Evolutionary conservation across 2,797 vertebrate genomes (phyloP).

Genomic region (Halcyon leucocephala): DNA sequence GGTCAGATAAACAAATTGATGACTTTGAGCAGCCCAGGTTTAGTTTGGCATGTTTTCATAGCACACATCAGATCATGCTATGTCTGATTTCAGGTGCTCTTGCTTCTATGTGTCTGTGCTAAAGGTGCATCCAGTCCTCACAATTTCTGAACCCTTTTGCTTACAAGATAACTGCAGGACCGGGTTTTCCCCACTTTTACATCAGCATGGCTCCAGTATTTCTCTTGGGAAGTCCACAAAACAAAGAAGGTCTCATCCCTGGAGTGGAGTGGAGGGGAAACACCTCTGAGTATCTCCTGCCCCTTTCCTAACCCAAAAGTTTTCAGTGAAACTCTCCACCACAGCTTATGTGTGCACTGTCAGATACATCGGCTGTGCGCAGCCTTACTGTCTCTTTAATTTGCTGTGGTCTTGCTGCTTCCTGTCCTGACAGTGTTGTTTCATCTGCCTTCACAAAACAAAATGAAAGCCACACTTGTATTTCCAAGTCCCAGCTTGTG

Average conservation of each 20-base stretch:
- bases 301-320: not conserved
- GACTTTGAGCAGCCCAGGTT: not conserved
- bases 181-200: not conserved
- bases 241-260: not conserved
- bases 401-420: conserved; percentile 43
- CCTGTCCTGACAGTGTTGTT: not conserved
- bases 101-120: not conserved
- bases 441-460: not conserved
- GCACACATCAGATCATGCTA: not conserved
- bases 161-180: not conserved
- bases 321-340: not conserved
- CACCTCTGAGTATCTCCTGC: not conserved
- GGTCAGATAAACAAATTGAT: not conserved
- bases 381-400: not conserved
- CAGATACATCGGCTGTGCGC: not conserved
- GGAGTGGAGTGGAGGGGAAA: not conserved
- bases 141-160: not conserved
- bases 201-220: not conserved
- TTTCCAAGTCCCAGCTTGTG: not conserved
- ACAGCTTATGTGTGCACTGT: not conserved
- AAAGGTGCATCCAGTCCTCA: not conserved
- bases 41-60: not conserved
- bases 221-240: not conserved
- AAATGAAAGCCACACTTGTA: not conserved
- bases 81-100: not conserved